Base-by-base conservation (phyloP, 2,113 vertebrate genomes). In the Oreocharis arfaki region DNA sequence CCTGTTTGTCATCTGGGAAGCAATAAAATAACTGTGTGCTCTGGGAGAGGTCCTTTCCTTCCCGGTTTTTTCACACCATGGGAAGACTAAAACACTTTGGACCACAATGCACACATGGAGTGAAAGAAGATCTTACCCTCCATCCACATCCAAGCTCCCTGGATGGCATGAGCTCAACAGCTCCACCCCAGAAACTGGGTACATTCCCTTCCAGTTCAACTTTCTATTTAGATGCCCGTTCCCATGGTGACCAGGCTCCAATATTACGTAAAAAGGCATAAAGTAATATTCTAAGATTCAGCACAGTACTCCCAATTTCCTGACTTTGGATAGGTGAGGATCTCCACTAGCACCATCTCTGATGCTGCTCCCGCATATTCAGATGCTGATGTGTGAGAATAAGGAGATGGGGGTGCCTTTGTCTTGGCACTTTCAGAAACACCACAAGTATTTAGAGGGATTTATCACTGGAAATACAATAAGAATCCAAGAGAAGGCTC, bases 181-280 rank as follows among this genome's bases (percentile, higher is more conserved):
- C 68, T 93, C 74, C 73, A 81, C 16, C 56, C 49, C 44, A 68
- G 47, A 94, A 75, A 49, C 21, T 46, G 64, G 55, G 53, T 59
- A 73, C 52, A 10, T 56, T 60, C 52, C 68, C 42, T 79, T 46
- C 39, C 63, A 70, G 59, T 93, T 90, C 32, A 30, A 79, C 41
- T 82, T 94, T 42, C 60, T 71, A n/a, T 65, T 87, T 83, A 87
- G 84, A 65, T 16, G 20, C 23, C 65, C 1, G 7, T 79, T 96
- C 77, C 86, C 93, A 89, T 53, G 80, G 88, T 84, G 76, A 92
- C 46, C 32, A 37, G 35, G 46, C 44, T 84, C 61, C n/a, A 89
- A 27, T 32, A 82, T 56, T 89, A 78, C 0, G 1, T 49, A 69
- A 79, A 87, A 75, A 2, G 17, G 75, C 32, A 90, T 17, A 32